phyloP scores from a whole-genome alignment of 2,113 vertebrate genomes.

The Ibidorhyncha struthersii region DNA sequence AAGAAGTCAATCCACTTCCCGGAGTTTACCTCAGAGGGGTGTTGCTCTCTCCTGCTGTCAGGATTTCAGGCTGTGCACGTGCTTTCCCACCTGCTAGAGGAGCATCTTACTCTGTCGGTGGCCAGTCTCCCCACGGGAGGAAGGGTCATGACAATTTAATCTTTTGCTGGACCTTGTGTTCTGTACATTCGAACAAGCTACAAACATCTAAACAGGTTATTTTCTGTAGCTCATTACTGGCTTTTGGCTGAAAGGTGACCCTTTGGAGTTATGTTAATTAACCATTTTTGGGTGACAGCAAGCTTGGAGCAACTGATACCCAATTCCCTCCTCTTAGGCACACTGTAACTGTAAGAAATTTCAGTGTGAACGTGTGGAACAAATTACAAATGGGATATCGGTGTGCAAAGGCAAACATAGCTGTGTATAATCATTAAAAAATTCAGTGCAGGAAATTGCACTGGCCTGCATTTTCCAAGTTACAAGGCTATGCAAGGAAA shows the following conservation, averaged over 20 bases:
- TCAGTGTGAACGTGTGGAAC: neutral
- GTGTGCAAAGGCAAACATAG: neutral
- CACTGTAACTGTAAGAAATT: neutral
- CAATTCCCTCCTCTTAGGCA: neutral
- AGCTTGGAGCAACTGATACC: neutral
- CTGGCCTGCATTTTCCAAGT: neutral
- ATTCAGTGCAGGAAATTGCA: neutral
- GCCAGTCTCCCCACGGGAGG: neutral
- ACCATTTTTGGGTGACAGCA: neutral
- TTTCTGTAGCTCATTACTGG: neutral
- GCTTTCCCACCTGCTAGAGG: neutral
- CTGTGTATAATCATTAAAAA: neutral
- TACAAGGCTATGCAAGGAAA: neutral
- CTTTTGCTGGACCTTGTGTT: neutral
- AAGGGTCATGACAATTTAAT: neutral
- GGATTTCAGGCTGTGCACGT: neutral
- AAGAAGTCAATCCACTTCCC: neutral
- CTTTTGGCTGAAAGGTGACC: neutral
- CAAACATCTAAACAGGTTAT: neutral
- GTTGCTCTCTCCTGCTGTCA: neutral
- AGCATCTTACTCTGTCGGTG: neutral
- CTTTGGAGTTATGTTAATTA: neutral
- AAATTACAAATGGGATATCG: neutral
- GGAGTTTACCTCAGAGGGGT: neutral
- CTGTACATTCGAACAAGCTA: neutral